phyloP scores from a whole-genome alignment of 2,888 invertebrate genomes.

The Eupithecia dodoneata region DNA sequence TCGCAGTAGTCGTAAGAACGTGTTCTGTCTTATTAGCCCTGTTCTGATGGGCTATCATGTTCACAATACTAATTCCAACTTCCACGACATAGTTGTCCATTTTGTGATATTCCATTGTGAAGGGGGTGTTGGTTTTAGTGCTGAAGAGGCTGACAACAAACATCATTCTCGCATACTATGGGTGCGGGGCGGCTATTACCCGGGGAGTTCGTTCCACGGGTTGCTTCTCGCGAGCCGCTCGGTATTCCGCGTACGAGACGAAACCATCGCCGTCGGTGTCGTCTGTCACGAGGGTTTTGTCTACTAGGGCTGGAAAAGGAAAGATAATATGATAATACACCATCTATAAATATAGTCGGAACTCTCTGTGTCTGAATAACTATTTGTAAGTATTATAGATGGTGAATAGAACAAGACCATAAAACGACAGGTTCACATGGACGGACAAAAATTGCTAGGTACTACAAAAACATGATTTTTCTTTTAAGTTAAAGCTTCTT shows the following conservation, averaged over 20 bases:
- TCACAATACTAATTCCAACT: conserved; percentile 9
- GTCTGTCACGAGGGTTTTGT: conserved; percentile 91
- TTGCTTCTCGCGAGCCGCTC: conserved; percentile 65
- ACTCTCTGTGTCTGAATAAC: not conserved
- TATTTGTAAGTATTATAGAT: not conserved
- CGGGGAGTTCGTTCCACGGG: conserved; percentile 61
- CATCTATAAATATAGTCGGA: no score
- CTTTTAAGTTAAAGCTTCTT: not conserved
- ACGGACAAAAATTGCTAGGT: not conserved
- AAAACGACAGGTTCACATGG: no score
- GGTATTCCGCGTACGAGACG: conserved; percentile 91
- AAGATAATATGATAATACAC: no score
- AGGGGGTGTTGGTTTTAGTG: conserved; percentile 9
- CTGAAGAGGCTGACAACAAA: conserved; percentile 25
- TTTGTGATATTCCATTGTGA: conserved; percentile 13
- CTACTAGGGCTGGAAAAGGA: conserved; percentile 88
- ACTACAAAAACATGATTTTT: not conserved
- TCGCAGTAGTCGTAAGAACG: not conserved
- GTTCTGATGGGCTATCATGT: conserved; percentile 6
- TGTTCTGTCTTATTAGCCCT: conserved; percentile 1
- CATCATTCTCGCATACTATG: conserved; percentile 31
- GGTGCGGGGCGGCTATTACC: conserved; percentile 55
- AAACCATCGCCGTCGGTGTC: conserved; percentile 94
- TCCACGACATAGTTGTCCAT: conserved; percentile 18
- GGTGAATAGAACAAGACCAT: not conserved